Evolutionary conservation across 2,888 invertebrate genomes (phyloP), one percentile per base, ranked within the genome.

Genomic region (Petrolisthes cinctipes): DNA sequence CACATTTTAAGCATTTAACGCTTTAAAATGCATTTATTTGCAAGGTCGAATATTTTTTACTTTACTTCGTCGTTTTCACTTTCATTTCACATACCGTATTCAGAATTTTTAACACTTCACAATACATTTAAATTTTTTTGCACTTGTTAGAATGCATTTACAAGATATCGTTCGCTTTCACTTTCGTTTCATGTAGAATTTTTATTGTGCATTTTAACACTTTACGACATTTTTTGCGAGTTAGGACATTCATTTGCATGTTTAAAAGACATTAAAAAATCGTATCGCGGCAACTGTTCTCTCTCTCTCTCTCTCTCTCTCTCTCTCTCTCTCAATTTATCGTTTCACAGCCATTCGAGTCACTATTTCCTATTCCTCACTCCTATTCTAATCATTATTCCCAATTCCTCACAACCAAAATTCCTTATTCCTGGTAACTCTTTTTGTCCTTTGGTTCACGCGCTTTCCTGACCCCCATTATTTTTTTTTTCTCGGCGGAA

Each of bases 271-370:
- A 82, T 37, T 20, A 61, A n/a, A 57, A 20, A 5, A 20, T 23
- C 9, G 61, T n/a, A 57, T 57, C 20, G 51, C 51, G 14, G 9
- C 61, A n/a, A 17, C 20, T 37, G 37, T 53, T 76, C 76, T 71
- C 71, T 71, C 71, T 71, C 71, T 54, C 54, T 54, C 54, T 78
- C 78, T 54, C 82, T 68, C 68, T 68, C 68, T 68, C 56, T 82
- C 68, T 54, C 82, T 54, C 17, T 17, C 11, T 83, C 75, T 20
- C 56, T 66, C 23, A 7, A 20, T 71, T 37, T 57, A n/a, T 73
- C 37, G n/a, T 9, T 68, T 68, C 83, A 37, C 14, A 14, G 5
- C 68, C 53, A 37, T 20, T 82, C n/a, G 11, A 37, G 5, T 11
- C 9, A 54, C 37, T 75, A 7, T n/a, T 20, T 37, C 17, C 37